Evolutionary conservation across 1,140 invertebrate species (phyloP), one percentile per base, ranked within the genome.

Genomic region (Aphelenchoides avenae): DNA sequence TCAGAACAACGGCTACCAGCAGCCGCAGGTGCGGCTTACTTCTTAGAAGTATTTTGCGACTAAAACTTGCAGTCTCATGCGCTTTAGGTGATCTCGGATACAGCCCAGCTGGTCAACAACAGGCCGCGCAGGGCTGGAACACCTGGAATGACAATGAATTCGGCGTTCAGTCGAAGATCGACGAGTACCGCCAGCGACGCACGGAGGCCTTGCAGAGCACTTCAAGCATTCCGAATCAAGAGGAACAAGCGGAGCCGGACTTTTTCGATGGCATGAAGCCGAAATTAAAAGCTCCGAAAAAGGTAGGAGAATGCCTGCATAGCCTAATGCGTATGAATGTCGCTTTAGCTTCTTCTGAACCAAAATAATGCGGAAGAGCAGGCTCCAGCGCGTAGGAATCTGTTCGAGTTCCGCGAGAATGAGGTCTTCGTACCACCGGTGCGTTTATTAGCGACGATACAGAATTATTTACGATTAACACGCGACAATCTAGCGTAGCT

Each of bases 251-350:
- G n/a, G 60, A 56, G 24, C 29, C 48, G n/a, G 60, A 62, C 39
- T 47, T 52, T 37, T 62, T 62, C 36, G 66, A 36, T 18, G 60
- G 66, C n/a, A 29, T 62, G 18, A 36, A 66, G 31, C 60, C 60
- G 11, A 54, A 42, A 39, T 46, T 62, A 11, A 62, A 62, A 39
- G 30, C 61, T 24, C 22, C 64, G 11, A 62, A 62, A 44, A 67
- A 30, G 36, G 33, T 62, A 22, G 31, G 43, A 20, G n/a, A n/a
- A n/a, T n/a, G n/a, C n/a, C n/a, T n/a, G n/a, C n/a, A n/a, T n/a
- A n/a, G n/a, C n/a, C n/a, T n/a, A n/a, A n/a, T 57, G 4, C 7
- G 7, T 3, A 5, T n/a, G 40, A 46, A 18, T 15, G 15, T 18
- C n/a, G n/a, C 26, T 7, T 29, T 33, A 15, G 20, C 26, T 1